Base-by-base conservation (phyloP, 2,113 vertebrate genomes). In the Eublepharis macularius region DNA sequence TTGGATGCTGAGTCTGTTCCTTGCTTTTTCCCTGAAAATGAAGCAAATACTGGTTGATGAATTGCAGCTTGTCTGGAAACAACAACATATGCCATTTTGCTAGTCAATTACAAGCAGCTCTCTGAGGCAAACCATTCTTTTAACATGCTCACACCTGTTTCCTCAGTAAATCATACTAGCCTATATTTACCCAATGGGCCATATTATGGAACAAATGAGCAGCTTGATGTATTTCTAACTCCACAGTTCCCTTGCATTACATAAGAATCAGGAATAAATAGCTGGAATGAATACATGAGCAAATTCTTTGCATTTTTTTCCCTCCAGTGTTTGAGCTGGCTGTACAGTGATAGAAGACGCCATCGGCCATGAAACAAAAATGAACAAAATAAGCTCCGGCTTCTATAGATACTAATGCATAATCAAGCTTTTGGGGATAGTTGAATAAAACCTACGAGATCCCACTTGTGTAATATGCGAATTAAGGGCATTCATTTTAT, bases 41-140 rank as follows among this genome's bases (percentile, higher is more conserved):
- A 84, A 86, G 83, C 86, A 82, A 83, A 57, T 74, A 87, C 88
- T 88, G 85, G 39, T 47, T 90, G 90, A 94, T 91, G 93, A 94
- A 94, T 85, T 87, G 87, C 4, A 49, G 32, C 80, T 88, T 91
- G 45, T 77, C 90, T 32, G 7, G 79, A 93, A 88, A 79, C 57
- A 83, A 81, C 47, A 83, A 79, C 88, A 83, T 83, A 86, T 79
- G 76, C 60, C 76, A 75, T 84, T 92, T 90, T 78, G 45, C 81
- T 81, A 89, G 90, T 76, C 87, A 90, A 82, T 85, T 85, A 92
- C 68, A 91, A 91, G 80, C 41, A 89, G 83, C 78, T 86, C 89
- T 90, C 78, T 16, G 60, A 85, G 82, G 75, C 69, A 92, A 90
- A 90, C 0, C 26, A 10, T 72, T 84, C 66, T 87, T 87, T 57